These are phyloP conservation scores for Paratrypauchen microcephalus DNA, from an alignment of 2,797 vertebrate genomes.

Conservation along the genomic window DNA sequence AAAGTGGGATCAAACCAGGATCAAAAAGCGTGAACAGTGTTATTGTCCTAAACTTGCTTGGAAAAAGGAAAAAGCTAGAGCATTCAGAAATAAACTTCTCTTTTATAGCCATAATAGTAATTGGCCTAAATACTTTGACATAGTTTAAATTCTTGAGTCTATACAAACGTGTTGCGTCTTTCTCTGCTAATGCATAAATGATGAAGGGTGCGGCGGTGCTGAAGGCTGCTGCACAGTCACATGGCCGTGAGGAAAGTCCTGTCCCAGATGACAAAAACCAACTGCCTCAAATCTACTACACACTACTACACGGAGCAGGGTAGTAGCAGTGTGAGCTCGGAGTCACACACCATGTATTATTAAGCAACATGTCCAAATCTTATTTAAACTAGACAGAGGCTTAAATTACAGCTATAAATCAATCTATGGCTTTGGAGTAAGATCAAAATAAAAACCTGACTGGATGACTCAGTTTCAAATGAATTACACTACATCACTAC, in stretches of 20 bases:
- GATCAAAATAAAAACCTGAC: background rate
- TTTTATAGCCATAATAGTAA: background rate
- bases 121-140: background rate
- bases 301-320: too few species aligned
- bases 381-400: background rate
- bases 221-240: background rate
- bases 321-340: background rate
- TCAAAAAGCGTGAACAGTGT: too few species aligned
- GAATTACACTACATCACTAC: background rate
- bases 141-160: slow-evolving; percentile 11
- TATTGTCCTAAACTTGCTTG: too few species aligned
- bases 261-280: background rate
- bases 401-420: background rate
- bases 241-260: background rate
- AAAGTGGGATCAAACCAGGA: too few species aligned
- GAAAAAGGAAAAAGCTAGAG: too few species aligned
- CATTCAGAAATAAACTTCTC: too few species aligned
- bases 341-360: background rate
- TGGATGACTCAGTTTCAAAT: background rate
- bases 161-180: slow-evolving; percentile 29
- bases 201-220: slow-evolving; percentile 27
- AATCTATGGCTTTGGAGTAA: background rate
- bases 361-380: background rate
- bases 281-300: background rate
- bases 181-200: slow-evolving; percentile 55